These are phyloP conservation scores for Barbus barbus DNA, from an alignment of 2,113 vertebrate species.

Conservation along the genomic window DNA sequence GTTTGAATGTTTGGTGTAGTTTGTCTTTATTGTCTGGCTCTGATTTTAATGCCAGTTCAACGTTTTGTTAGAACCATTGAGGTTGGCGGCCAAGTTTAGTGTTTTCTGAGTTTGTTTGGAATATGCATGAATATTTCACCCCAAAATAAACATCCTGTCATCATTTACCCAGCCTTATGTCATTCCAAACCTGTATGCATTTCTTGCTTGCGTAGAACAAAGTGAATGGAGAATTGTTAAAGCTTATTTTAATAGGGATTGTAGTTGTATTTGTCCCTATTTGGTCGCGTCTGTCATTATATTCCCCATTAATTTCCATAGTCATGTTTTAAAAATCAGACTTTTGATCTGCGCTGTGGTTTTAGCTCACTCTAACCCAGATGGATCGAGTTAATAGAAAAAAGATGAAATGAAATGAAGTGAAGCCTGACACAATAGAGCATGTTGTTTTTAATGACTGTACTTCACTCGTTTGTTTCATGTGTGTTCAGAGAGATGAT, in stretches of 20 bases:
- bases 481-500: not conserved
- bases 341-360: not conserved
- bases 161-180: not conserved
- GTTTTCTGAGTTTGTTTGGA: not conserved
- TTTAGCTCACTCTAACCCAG: slow-evolving; percentile 13
- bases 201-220: not conserved
- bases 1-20: not conserved
- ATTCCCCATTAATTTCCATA: not conserved
- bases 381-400: too few species aligned
- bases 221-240: not conserved
- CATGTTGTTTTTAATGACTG: slow-evolving; percentile 35
- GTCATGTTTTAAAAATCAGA: slow-evolving; percentile 6
- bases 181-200: not conserved
- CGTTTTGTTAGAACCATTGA: not conserved
- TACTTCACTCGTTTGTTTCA: too few species aligned
- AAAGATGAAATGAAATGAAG: too few species aligned
- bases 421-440: slow-evolving; percentile 8
- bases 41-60: not conserved
- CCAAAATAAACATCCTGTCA: slow-evolving; percentile 1
- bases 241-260: not conserved
- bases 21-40: not conserved
- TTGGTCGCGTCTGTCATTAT: slow-evolving; percentile 10
- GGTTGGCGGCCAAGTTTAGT: not conserved
- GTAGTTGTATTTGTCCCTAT: slow-evolving; percentile 18
- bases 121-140: not conserved